Conservation (phyloP, 1,140 invertebrate species). For the Antheraea pernyi region DNA sequence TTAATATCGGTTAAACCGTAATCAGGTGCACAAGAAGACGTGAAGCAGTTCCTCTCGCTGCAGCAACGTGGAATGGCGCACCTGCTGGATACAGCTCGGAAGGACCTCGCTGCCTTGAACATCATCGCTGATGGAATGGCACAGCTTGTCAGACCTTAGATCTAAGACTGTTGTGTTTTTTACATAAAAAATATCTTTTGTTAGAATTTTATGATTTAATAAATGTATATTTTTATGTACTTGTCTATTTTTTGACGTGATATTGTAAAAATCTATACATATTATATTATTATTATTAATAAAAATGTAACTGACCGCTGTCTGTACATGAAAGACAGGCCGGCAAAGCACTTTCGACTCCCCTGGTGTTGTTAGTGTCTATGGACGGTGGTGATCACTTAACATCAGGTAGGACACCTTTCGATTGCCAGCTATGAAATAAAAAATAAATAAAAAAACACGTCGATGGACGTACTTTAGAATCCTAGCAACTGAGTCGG, state of each 20-base stretch:
- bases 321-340: no score
- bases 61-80: slow-evolving; percentile 92
- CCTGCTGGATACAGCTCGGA: slow-evolving; percentile 88
- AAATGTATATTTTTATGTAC: background rate
- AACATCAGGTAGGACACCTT: no score
- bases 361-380: no score
- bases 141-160: slow-evolving; percentile 55
- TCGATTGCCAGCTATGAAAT: no score
- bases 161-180: background rate
- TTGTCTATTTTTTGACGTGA: background rate
- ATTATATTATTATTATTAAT: no score
- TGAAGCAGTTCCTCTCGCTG: slow-evolving; percentile 87
- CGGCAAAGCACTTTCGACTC: no score
- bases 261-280: no score
- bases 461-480: no score
- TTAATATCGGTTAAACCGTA: background rate
- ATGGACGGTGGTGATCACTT: no score
- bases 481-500: no score
- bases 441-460: no score
- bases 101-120: slow-evolving; percentile 87
- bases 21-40: slow-evolving; percentile 81
- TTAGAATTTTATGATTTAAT: background rate
- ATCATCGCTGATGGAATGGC: slow-evolving; percentile 89
- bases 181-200: background rate
- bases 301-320: no score